These are phyloP conservation scores for Phaedon cochleariae DNA, from an alignment of 2,888 invertebrate species.

Conservation along the genomic window DNA sequence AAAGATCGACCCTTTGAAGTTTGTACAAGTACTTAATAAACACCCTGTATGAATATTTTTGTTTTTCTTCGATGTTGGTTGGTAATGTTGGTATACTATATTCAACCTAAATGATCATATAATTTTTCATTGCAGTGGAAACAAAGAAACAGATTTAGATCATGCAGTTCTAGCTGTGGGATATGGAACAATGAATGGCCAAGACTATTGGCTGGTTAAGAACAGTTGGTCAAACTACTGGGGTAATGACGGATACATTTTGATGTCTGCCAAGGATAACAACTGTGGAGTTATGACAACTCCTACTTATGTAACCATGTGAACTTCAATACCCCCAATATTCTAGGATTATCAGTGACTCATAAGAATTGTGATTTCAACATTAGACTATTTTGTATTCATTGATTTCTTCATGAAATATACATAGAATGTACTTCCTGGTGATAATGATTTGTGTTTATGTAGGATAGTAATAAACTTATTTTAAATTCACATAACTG, in stretches of 20 bases:
- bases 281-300: slow-evolving; percentile 91
- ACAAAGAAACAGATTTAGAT: slow-evolving; percentile 80
- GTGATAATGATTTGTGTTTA: too few relatives aligned
- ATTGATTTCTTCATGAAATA: background rate
- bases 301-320: slow-evolving; percentile 85
- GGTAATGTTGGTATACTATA: slow-evolving; percentile 1
- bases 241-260: slow-evolving; percentile 96
- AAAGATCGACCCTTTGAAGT: too few relatives aligned
- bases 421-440: background rate
- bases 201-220: slow-evolving; percentile 92
- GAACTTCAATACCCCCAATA: slow-evolving; percentile 42
- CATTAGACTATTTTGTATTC: background rate
- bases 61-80: too few relatives aligned
- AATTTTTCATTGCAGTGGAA: slow-evolving; percentile 67
- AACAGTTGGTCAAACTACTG: slow-evolving; percentile 98
- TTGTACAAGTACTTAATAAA: too few relatives aligned
- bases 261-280: slow-evolving; percentile 89
- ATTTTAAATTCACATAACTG: too few relatives aligned
- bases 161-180: slow-evolving; percentile 95
- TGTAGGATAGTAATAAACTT: too few relatives aligned
- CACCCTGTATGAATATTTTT: too few relatives aligned
- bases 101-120: background rate
- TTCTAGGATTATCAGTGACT: too few relatives aligned
- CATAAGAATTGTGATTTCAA: background rate
- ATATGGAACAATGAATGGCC: slow-evolving; percentile 83